These are phyloP conservation scores for Sceloporus undulatus DNA, from an alignment of 2,113 vertebrate genomes.

Conservation along the genomic window DNA sequence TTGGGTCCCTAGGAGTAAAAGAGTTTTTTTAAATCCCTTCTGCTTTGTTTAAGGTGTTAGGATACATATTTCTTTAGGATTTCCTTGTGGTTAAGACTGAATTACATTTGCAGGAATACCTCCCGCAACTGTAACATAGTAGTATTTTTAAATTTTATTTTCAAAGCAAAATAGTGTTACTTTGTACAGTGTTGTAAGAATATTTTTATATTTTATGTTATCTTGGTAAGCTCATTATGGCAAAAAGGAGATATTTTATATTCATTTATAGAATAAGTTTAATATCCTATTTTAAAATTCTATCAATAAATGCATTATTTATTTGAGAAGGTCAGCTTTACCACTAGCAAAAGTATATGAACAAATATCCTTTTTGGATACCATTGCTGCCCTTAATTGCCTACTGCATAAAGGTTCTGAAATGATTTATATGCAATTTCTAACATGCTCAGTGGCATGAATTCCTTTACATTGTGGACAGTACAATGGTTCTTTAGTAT, in stretches of 20 bases:
- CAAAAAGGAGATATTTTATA: background rate
- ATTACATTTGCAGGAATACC: background rate
- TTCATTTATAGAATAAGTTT: background rate
- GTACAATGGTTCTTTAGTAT: slow-evolving; percentile 8
- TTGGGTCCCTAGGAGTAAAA: background rate
- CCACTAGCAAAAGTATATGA: background rate
- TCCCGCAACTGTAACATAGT: background rate
- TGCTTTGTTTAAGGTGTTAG: background rate
- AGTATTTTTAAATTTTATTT: background rate
- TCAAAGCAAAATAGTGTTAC: background rate
- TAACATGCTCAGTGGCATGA: slow-evolving; percentile 43
- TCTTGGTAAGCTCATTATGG: background rate
- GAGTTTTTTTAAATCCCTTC: background rate
- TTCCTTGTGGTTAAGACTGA: background rate
- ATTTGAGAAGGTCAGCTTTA: background rate
- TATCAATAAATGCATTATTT: background rate
- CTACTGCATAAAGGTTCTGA: slow-evolving; percentile 44
- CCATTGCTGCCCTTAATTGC: background rate
- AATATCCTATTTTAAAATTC: background rate
- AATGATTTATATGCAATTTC: slow-evolving; percentile 57
- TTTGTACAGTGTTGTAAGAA: background rate
- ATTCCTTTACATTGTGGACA: slow-evolving; percentile 47
- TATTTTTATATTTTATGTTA: background rate
- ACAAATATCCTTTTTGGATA: background rate
- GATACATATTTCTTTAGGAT: background rate